Evolutionary conservation across 2,888 invertebrate genomes (phyloP).

Genomic region (Agrotis ipsilon): DNA sequence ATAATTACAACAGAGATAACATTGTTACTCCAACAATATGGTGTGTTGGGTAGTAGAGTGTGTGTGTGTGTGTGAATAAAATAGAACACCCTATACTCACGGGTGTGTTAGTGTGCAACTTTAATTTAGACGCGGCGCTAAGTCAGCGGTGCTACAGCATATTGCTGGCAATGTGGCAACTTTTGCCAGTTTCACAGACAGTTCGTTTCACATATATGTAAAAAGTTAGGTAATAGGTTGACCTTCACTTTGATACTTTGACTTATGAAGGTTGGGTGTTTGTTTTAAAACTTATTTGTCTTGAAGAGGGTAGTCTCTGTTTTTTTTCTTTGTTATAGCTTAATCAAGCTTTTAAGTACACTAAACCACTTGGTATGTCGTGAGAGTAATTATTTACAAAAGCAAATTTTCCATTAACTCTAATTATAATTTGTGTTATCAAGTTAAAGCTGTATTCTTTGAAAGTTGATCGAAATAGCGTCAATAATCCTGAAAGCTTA

Average conservation of each 20-base stretch:
- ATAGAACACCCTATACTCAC: not conserved
- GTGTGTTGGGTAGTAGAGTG: too few species aligned
- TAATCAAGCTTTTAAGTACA: not conserved
- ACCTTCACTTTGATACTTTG: conserved; percentile 45
- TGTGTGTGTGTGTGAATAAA: not conserved
- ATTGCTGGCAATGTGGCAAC: conserved; percentile 43
- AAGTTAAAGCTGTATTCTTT: too few species aligned
- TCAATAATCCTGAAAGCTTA: too few species aligned
- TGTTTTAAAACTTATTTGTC: conserved; percentile 37
- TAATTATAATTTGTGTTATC: too few species aligned
- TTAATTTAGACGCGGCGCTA: conserved; percentile 52
- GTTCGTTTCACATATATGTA: conserved; percentile 25
- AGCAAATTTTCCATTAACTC: too few species aligned
- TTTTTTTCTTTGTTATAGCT: not conserved
- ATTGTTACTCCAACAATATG: not conserved
- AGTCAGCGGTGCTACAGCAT: conserved; percentile 38
- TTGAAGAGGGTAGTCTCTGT: not conserved
- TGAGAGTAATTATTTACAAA: too few species aligned
- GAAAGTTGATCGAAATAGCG: too few species aligned
- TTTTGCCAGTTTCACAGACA: conserved; percentile 42
- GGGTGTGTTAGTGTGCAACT: conserved; percentile 31
- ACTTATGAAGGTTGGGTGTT: conserved; percentile 21
- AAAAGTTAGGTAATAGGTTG: conserved; percentile 48
- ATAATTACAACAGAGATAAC: not conserved
- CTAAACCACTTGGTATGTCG: not conserved